Percentiles rank a stretch among this genome's conserved stretches.
phyloP scores from a whole-genome alignment of 2,113 vertebrate species.

The Trichechus manatus region DNA sequence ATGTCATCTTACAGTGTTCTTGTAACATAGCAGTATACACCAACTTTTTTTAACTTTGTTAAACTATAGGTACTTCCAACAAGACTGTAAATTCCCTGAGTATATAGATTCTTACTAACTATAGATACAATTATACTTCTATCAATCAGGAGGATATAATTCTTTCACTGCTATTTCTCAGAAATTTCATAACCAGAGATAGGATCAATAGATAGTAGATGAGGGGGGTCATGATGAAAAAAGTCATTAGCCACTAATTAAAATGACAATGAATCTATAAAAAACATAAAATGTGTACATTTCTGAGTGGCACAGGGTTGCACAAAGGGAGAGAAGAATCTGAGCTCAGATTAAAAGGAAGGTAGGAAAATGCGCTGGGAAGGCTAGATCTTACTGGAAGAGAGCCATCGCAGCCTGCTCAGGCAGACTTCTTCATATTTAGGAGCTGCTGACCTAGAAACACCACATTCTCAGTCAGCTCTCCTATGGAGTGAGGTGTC shows the following conservation, averaged over 20 bases:
- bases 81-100: neutral
- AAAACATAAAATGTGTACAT: neutral
- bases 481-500: neutral
- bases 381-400: neutral
- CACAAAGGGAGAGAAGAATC: constrained; percentile 4
- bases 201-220: neutral
- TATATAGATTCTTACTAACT: neutral
- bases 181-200: neutral
- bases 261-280: neutral
- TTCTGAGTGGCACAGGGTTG: neutral
- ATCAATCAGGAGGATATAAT: neutral
- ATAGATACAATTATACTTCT: neutral
- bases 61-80: neutral
- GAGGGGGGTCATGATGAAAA: neutral
- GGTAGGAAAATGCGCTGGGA: neutral
- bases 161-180: neutral
- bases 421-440: neutral
- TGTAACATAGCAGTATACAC: neutral
- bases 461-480: neutral
- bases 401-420: neutral
- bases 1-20: constrained; percentile 1
- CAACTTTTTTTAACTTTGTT: neutral
- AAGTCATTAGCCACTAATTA: neutral
- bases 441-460: neutral
- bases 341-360: constrained; percentile 21